These are phyloP conservation scores for Ylistrum balloti DNA, from an alignment of 1,140 invertebrate species.

Conservation along the genomic window DNA sequence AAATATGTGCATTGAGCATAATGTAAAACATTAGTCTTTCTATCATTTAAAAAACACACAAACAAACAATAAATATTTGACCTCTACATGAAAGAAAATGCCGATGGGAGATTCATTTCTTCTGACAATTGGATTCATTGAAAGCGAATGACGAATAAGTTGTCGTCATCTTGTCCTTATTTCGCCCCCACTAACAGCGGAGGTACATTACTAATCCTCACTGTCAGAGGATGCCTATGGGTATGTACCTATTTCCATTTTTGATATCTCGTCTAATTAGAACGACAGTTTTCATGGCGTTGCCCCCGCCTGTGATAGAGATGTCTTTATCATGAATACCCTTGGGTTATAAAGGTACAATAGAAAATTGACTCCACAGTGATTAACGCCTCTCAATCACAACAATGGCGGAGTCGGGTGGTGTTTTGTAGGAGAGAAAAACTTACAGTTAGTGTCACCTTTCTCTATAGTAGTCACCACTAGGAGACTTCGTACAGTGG, in stretches of 20 bases:
- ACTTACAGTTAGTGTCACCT: background rate
- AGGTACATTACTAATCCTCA: background rate
- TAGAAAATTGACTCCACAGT: background rate
- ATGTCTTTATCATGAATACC: background rate
- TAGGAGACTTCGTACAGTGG: background rate
- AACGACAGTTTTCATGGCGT: background rate
- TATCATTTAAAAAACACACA: no score
- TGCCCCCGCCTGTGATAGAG: background rate
- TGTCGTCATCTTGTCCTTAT: background rate
- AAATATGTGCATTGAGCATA: no score
- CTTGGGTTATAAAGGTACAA: background rate
- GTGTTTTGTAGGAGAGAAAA: background rate
- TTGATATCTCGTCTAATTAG: background rate
- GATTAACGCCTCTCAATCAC: constrained; percentile 24
- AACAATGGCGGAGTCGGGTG: background rate
- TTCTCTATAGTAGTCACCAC: background rate
- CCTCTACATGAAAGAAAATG: no score
- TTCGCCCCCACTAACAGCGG: background rate
- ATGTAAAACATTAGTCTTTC: no score
- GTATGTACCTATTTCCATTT: background rate
- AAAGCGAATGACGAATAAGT: background rate
- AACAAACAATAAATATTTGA: no score
- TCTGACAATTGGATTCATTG: background rate
- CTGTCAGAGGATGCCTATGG: background rate
- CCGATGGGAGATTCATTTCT: background rate